These are phyloP conservation scores for Callosobruchus maculatus DNA, from an alignment of 2,888 invertebrate species.

Conservation along the genomic window DNA sequence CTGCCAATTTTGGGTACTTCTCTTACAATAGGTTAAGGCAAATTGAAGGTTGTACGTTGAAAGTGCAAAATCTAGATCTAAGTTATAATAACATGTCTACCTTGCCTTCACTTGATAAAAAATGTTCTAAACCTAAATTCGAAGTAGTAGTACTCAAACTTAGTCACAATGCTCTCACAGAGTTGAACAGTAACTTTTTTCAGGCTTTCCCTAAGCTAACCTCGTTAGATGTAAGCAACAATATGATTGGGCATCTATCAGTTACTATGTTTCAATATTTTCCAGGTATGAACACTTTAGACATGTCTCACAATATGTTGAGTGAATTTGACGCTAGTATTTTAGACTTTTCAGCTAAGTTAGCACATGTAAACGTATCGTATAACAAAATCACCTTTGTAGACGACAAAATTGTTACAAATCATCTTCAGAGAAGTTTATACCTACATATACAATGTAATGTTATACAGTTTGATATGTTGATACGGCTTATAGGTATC, in stretches of 20 bases:
- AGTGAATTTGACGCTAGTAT: not conserved
- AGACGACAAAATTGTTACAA: not conserved
- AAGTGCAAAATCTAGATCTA: not conserved
- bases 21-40: not conserved
- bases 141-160: not conserved
- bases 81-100: not conserved
- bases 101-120: not conserved
- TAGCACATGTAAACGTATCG: not conserved
- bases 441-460: not conserved
- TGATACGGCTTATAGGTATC: not conserved
- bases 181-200: not conserved
- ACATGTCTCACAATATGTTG: not conserved
- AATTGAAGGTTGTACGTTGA: not conserved
- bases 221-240: not conserved
- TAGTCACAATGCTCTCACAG: not conserved
- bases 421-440: not conserved
- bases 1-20: not conserved
- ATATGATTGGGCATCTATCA: not conserved
- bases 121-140: not conserved
- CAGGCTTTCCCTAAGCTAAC: not conserved
- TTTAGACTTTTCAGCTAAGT: not conserved
- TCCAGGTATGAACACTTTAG: not conserved
- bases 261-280: not conserved
- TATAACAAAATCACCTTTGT: not conserved
- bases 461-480: not conserved